Base-by-base conservation (phyloP, 2,888 invertebrate species). In the Zygothrica quintamaculata region DNA sequence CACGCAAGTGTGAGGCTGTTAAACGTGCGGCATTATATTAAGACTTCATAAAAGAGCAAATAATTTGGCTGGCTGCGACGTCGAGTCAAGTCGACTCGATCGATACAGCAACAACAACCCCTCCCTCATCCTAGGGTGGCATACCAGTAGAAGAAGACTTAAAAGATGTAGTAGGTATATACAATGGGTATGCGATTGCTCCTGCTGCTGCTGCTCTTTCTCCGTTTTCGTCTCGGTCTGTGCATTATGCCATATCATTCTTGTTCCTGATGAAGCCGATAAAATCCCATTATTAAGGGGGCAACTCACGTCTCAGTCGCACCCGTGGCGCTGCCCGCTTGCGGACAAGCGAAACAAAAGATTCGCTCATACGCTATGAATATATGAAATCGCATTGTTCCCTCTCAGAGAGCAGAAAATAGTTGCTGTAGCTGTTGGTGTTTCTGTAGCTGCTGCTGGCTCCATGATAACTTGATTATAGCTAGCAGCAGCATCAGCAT, bases 211-310 rank as follows among this genome's bases (percentile, higher is more conserved):
- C 12, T 1, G 40, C 57, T 40, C 50, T 18, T 29, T 18, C 64
- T 65, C 52, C n/a, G n/a, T n/a, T n/a, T n/a, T n/a, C 48, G 26
- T 11, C 50, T 80, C 59, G 46, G 50, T 59, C 55, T 50, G 72
- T 75, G 80, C 89, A 88, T 90, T 84, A 89, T 90, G 88, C 88
- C 87, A 90, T 90, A 89, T 89, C 90, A 89, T 89, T 78, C 89
- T 90, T 90, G 44, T 69, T 75, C 72, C 74, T 72, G 90, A 90
- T 90, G 89, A 89, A 90, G 86, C 89, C 88, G 90, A 90, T 90
- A 90, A 90, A 90, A 90, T 90, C 90, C 89, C 86, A 90, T 90
- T 90, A 90, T 90, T 90, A 90, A 89, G 89, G 89, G 89, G 88
- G 89, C 74, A 76, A 84, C 77, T 69, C 77, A 70, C 70, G 67